Percentiles rank a stretch among this genome's conserved stretches.
phyloP scores from a whole-genome alignment of 2,888 invertebrate species.

The Macaria notata region DNA sequence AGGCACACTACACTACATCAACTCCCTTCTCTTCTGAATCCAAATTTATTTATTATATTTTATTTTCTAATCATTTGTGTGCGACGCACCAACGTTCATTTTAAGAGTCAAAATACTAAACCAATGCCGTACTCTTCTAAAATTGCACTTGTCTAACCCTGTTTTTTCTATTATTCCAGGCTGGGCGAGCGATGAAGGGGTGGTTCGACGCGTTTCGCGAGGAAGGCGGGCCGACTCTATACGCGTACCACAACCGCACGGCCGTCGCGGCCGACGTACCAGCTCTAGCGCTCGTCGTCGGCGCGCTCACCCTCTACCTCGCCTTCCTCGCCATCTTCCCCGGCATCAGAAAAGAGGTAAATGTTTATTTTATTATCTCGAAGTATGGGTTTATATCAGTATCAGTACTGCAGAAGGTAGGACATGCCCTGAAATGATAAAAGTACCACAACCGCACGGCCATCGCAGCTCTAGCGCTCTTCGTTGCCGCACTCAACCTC shows the following conservation, averaged over 20 bases:
- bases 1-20: no score
- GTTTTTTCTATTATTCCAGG: slow-evolving; percentile 50
- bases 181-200: slow-evolving; percentile 90
- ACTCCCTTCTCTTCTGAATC: no score
- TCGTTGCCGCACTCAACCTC: slow-evolving; percentile 93
- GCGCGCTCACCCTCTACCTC: slow-evolving; percentile 95
- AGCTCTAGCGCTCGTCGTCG: slow-evolving; percentile 91
- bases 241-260: slow-evolving; percentile 96
- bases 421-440: no score
- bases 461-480: slow-evolving; percentile 93
- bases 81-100: no score
- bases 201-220: slow-evolving; percentile 99
- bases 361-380: no score
- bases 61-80: no score
- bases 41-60: no score
- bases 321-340: slow-evolving; percentile 98
- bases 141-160: no score
- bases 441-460: slow-evolving; percentile 95
- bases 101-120: no score
- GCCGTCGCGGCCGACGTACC: slow-evolving; percentile 97
- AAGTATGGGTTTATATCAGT: no score
- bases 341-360: slow-evolving; percentile 95
- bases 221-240: slow-evolving; percentile 98
- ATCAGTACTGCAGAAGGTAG: no score
- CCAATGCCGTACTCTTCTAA: no score